Evolutionary conservation across 2,113 vertebrate genomes (phyloP), one percentile per base, ranked within the genome.

Genomic region (Mola mola): DNA sequence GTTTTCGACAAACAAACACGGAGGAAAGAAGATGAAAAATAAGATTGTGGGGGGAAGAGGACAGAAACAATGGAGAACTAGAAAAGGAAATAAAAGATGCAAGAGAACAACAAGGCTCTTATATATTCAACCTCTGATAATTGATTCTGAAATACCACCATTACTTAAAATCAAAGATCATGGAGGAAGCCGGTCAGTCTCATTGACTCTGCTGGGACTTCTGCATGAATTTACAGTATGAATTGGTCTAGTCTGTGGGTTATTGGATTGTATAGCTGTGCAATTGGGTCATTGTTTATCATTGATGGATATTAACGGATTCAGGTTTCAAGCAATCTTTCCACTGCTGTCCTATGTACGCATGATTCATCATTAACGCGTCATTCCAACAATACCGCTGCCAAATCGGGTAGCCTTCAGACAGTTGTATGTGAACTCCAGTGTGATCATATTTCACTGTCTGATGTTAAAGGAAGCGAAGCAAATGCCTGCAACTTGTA

Each of bases 81-180:
- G 53, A 31, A n/a, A 17, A 48, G 22, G 20, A 25, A 25, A 34
- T 50, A 52, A 20, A 67, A 13, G 63, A 22, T 12, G n/a, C 20
- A 24, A 25, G 10, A 48, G 16, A 68, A 62, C 52, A 83, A 52
- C 63, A 80, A 78, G 9, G 72, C 66, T 52, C 44, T 75, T 41
- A 31, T 34, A 59, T 73, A 69, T 88, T 78, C 72, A 82, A 66
- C 66, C 72, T 78, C 55, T 66, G 79, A 82, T 79, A 85, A 83
- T 71, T 74, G 79, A 67, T 79, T 70, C 51, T 64, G 46, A 72
- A 86, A 73, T 55, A 62, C 51, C 67, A 64, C 55, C 42, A 73
- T 61, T 61, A 59, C 56, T 66, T 10, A 58, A 62, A 69, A 84
- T 82, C 78, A 87, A 12, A 79, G 78, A 49, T 62, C 63, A 83